These are phyloP conservation scores for Onychostoma macrolepis DNA, from an alignment of 2,113 vertebrate genomes.

Conservation along the genomic window DNA sequence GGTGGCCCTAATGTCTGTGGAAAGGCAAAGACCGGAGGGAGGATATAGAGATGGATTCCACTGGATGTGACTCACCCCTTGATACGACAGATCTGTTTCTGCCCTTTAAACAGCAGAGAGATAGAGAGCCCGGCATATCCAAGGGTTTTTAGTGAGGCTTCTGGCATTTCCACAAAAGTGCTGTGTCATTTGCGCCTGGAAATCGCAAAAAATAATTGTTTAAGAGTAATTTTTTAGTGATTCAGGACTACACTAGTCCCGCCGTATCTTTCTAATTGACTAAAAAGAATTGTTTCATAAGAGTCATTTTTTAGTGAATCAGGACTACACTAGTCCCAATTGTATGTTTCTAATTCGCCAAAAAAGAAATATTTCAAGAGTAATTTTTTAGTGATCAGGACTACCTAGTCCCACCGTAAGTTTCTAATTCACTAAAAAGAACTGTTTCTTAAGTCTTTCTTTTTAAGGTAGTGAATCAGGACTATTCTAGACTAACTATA, in stretches of 20 bases:
- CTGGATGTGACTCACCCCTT: slow-evolving; percentile 22
- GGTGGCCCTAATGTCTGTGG: slow-evolving; percentile 25
- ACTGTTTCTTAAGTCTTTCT: too few species aligned
- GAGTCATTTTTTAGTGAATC: neutral
- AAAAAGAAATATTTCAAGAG: too few species aligned
- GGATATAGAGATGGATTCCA: slow-evolving; percentile 11
- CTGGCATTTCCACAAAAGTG: slow-evolving; percentile 7
- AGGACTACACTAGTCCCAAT: neutral
- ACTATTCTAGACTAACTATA: too few species aligned
- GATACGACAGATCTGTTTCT: neutral
- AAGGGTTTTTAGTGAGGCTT: neutral
- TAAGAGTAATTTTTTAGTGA: neutral
- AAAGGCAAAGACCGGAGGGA: slow-evolving; percentile 1
- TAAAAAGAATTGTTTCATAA: too few species aligned
- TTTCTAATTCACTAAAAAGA: too few species aligned
- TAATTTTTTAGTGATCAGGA: too few species aligned
- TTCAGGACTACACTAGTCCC: too few species aligned
- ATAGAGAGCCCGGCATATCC: neutral
- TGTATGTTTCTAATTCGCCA: neutral
- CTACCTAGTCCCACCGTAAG: too few species aligned
- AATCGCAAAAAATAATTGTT: too few species aligned
- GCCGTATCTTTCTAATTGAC: too few species aligned
- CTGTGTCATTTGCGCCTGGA: slow-evolving; percentile 3
- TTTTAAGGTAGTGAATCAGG: too few species aligned
- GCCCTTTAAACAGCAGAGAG: neutral